Evolutionary conservation across 2,113 vertebrate species (phyloP).

Genomic region (Pantherophis guttatus): DNA sequence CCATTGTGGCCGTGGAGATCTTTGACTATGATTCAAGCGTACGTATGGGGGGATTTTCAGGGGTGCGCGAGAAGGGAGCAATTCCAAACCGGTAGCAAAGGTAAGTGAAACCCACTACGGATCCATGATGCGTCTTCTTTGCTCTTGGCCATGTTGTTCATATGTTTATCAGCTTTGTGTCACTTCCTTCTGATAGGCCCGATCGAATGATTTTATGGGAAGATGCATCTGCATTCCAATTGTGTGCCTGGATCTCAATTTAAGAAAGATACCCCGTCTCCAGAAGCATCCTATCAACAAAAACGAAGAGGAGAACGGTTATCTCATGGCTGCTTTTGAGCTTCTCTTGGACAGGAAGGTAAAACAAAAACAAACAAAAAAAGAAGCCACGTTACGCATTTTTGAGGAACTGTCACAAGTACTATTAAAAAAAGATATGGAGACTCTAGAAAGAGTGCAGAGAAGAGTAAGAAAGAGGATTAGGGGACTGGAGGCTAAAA

Average conservation of each 20-base stretch:
- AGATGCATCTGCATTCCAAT: slow-evolving; percentile 50
- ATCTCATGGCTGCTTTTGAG: slow-evolving; percentile 70
- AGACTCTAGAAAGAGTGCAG: too few species aligned
- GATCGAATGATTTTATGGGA: slow-evolving; percentile 58
- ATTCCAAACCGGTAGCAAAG: too few species aligned
- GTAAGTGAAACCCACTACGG: too few species aligned
- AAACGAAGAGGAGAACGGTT: slow-evolving; percentile 16
- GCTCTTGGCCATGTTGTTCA: background rate
- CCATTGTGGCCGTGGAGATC: slow-evolving; percentile 59
- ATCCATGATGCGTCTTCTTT: background rate
- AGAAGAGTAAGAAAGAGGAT: too few species aligned
- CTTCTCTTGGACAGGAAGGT: slow-evolving; percentile 67
- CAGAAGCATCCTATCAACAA: slow-evolving; percentile 34
- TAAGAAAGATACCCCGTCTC: slow-evolving; percentile 46
- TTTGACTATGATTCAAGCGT: slow-evolving; percentile 31
- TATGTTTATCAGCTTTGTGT: background rate
- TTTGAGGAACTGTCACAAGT: background rate
- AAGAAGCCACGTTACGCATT: rapidly evolving
- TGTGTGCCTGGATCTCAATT: slow-evolving; percentile 53
- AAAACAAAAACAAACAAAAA: background rate
- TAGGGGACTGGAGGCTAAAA: too few species aligned
- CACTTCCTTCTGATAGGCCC: slow-evolving; percentile 44
- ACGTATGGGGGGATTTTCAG: background rate
- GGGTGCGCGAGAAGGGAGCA: background rate
- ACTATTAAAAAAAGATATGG: too few species aligned